phyloP scores from a whole-genome alignment of 1,140 invertebrate genomes.

The Limonius californicus region DNA sequence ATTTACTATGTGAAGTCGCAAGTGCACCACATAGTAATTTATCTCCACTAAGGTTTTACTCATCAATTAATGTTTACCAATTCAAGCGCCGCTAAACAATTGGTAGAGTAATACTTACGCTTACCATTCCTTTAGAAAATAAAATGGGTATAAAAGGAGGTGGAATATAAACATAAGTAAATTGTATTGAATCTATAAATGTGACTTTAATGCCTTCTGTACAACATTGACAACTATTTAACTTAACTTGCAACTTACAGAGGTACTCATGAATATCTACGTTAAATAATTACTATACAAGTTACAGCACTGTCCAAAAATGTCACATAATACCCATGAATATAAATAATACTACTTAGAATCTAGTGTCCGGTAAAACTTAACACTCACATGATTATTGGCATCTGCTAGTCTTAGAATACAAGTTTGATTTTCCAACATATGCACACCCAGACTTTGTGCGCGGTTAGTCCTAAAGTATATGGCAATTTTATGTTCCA shows the following conservation, averaged over 20 bases:
- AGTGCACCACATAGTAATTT: no score
- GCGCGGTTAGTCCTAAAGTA: no score
- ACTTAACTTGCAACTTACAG: conserved; percentile 14
- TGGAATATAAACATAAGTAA: background rate
- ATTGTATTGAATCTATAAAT: conserved; percentile 28
- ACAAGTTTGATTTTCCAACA: background rate
- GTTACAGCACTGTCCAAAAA: conserved; percentile 1
- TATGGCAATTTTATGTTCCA: no score
- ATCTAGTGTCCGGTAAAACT: background rate
- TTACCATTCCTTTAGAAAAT: no score
- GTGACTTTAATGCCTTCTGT: conserved; percentile 38
- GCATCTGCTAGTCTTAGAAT: background rate
- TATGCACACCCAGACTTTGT: background rate
- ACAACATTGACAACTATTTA: conserved; percentile 36
- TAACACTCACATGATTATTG: background rate
- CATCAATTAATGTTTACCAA: no score
- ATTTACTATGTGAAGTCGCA: no score
- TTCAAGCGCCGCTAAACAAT: no score
- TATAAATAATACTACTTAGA: background rate
- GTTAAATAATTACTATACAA: conserved; percentile 16
- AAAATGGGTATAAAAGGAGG: background rate
- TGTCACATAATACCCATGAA: background rate
- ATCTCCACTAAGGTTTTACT: no score
- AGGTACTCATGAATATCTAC: conserved; percentile 5
- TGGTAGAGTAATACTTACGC: no score